Evolutionary conservation across 2,113 vertebrate genomes (phyloP).

Genomic region (Crotalus horridus): DNA sequence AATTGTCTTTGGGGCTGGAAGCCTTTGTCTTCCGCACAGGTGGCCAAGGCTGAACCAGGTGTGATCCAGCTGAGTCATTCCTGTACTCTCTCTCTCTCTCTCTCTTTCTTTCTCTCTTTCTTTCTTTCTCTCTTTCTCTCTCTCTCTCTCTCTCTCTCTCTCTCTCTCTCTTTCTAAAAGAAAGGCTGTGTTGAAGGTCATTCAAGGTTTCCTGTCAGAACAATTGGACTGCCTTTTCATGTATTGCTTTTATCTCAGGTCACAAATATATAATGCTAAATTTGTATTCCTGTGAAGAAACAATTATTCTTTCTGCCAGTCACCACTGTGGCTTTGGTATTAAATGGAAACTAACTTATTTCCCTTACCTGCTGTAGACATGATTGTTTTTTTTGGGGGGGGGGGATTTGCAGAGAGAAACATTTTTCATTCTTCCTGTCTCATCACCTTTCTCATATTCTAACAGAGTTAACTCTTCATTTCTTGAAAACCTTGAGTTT

Average conservation of each 20-base stretch:
- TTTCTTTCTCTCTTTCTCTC: no score
- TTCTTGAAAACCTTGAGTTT: background rate
- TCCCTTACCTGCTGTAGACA: background rate
- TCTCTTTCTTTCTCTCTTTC: background rate
- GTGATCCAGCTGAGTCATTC: background rate
- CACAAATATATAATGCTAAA: slow-evolving; percentile 40
- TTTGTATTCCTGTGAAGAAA: slow-evolving; percentile 40
- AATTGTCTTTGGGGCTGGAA: background rate
- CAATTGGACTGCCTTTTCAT: slow-evolving; percentile 30
- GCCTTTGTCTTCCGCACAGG: background rate
- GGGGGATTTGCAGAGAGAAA: background rate
- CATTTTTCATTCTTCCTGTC: background rate
- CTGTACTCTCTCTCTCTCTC: background rate
- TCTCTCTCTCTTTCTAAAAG: background rate
- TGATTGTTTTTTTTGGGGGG: background rate
- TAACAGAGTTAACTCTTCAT: background rate
- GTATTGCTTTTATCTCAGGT: slow-evolving; percentile 17
- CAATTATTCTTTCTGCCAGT: slow-evolving; percentile 52
- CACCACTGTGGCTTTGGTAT: background rate
- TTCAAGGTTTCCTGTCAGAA: background rate
- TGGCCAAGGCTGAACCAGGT: background rate
- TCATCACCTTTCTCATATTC: background rate
- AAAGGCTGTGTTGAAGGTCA: background rate
- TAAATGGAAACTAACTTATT: background rate
- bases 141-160: no score